Evolutionary conservation across 1,140 invertebrate species (phyloP), one percentile per base, ranked within the genome.

Genomic region (Asobara japonica): DNA sequence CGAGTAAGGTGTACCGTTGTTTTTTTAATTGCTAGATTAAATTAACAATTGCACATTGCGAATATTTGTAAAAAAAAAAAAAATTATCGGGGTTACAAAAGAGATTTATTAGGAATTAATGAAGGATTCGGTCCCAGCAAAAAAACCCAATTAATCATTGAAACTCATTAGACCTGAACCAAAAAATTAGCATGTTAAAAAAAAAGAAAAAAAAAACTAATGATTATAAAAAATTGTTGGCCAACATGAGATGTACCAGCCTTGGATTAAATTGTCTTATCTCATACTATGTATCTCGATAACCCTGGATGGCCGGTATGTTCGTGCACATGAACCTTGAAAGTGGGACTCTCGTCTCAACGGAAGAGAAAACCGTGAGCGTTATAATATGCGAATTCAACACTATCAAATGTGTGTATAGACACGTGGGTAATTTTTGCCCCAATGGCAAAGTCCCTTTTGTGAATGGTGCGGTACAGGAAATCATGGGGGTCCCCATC

Each of bases 291-390:
- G 18, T 38, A 71, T 71, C 69, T 71, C 67, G 45, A 69, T 74
- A 74, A 74, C 72, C 72, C 68, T 74, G 51, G 51, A 36, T 48
- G 31, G 45, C 36, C 56, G 51, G 65, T 61, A 68, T 68, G 65
- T 36, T 65, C 51, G 45, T 56, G 72, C 51, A 56, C 51, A 56
- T 56, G 51, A 74, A 74, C 73, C 73, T 74, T 74, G 64, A 70
- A 74, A 70, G 73, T 65, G 51, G 68, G 51, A 66, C 62, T 74
- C 30, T 38, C 25, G 51, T 73, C 61, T 73, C 71, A 62, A 61
- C 65, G 68, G 68, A 74, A 74, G 73, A 74, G 73, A 74, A 74
- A 74, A 62, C 38, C 69, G 38, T 3, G 51, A 27, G 18, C 22
- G 8, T 10, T 56, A 16, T 16, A 45, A 45, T 45, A 16, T 16